These are phyloP conservation scores for Alloplasta piceator DNA, from an alignment of 2,888 invertebrate species.

Conservation along the genomic window DNA sequence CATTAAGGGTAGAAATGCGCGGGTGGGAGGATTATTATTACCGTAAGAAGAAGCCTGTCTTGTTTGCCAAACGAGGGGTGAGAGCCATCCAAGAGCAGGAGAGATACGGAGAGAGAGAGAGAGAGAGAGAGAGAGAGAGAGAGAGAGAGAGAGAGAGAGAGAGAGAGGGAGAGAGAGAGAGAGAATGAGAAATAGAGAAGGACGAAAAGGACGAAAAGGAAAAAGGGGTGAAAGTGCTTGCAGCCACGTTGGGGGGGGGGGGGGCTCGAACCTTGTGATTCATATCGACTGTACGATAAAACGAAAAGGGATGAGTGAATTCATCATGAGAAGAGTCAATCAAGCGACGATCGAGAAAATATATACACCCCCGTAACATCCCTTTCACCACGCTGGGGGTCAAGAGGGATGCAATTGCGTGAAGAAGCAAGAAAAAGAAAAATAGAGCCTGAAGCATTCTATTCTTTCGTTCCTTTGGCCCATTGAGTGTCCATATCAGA, in stretches of 20 bases:
- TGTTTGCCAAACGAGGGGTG: constrained; percentile 81
- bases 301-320: constrained; percentile 52
- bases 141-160: too few species aligned
- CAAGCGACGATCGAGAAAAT: constrained; percentile 61
- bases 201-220: constrained; percentile 45
- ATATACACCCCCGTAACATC: constrained; percentile 30
- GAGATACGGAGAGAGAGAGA: constrained; percentile 6
- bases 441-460: background rate
- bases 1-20: constrained; percentile 77
- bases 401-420: constrained; percentile 23
- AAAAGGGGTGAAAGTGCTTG: constrained; percentile 76
- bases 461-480: background rate
- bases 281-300: constrained; percentile 57
- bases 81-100: constrained; percentile 25
- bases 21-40: constrained; percentile 80
- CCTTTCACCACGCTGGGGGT: constrained; percentile 8
- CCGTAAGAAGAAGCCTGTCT: constrained; percentile 75
- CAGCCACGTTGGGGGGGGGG: constrained; percentile 17
- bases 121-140: background rate
- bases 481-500: too few species aligned
- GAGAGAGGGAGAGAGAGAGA: too few species aligned
- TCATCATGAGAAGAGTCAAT: constrained; percentile 68
- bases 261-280: constrained; percentile 62
- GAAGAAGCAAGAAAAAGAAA: constrained; percentile 35
- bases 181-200: constrained; percentile 26